Base-by-base conservation (phyloP, 2,888 invertebrate species). In the Stomorhina lunata region DNA sequence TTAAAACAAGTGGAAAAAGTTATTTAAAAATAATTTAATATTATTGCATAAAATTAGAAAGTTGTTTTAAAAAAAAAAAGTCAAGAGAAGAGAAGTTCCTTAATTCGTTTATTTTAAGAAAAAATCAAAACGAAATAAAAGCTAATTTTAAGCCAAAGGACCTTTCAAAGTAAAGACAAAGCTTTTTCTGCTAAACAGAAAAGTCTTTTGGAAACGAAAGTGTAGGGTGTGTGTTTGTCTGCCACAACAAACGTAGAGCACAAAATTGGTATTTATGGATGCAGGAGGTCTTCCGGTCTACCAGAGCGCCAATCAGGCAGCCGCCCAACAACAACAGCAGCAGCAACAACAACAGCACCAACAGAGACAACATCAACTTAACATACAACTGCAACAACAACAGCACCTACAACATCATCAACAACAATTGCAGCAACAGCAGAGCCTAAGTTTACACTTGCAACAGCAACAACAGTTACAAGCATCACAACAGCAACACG, bases 291-390 rank as follows among this genome's bases (percentile, higher is more conserved):
- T 91, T 88, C 91, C 91, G 89, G 91, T 91, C 86, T 91, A 90
- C 88, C 90, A 91, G 90, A 91, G 91, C 90, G 91, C 91, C 91
- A 91, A 89, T 88, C 91, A 91, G 90, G 91, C 91, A 89, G 91
- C 91, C 87, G 88, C 87, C 87, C 88, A 90, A 77, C 92, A 92
- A 87, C 90, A 90, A 61, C 92, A 92, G 32, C 86, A 86, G 48
- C 86, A 86, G 37, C 87, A 86, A 87, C 92, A 92, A 87, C 93
- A 93, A 86, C 92, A 93, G 86, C 94, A 93, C 90, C 92, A 91
- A 89, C 94, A 93, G 88, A 86, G 86, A 22, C 87, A 94, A 93
- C 92, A 86, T 29, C 86, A 90, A 71, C 85, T 86, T 66, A 87
- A 83, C 59, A 85, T 86, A 29, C 87, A 87, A 68, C 82, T 89